These are phyloP conservation scores for Cybosia mesomella DNA, from an alignment of 2,888 invertebrate species.

Conservation along the genomic window DNA sequence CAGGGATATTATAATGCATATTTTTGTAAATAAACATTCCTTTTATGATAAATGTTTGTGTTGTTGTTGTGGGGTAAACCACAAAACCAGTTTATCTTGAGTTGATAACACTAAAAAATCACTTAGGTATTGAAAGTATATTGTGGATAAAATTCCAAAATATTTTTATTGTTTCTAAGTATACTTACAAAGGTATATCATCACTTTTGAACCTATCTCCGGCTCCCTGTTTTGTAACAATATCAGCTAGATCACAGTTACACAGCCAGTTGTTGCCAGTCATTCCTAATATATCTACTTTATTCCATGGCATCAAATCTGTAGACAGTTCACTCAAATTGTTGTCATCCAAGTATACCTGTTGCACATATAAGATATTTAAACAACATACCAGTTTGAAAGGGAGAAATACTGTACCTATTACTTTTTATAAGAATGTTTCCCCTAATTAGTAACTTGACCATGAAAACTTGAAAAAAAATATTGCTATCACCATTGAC, in stretches of 20 bases:
- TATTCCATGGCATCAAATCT: slow-evolving; percentile 85
- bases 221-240: slow-evolving; percentile 75
- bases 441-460: too few relatives aligned
- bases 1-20: background rate
- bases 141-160: background rate
- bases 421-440: too few relatives aligned
- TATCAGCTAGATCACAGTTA: slow-evolving; percentile 85
- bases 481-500: too few relatives aligned
- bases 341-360: slow-evolving; percentile 89
- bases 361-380: slow-evolving; percentile 31
- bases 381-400: background rate
- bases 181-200: slow-evolving; percentile 79
- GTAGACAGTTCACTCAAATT: slow-evolving; percentile 85
- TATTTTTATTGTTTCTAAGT: background rate
- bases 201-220: slow-evolving; percentile 73
- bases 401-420: background rate
- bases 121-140: background rate
- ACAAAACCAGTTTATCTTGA: slow-evolving; percentile 13
- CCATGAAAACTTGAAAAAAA: too few relatives aligned
- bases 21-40: slow-evolving; percentile 8
- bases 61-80: slow-evolving; percentile 10
- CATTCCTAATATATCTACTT: slow-evolving; percentile 86
- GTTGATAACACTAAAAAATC: slow-evolving; percentile 12
- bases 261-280: slow-evolving; percentile 89
- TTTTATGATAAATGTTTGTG: slow-evolving; percentile 1